A percentile compares a stretch with the other conserved stretches of the same genome.
These are phyloP conservation scores for Cosmia pyralina DNA, from an alignment of 2,888 invertebrate species.

Conservation along the genomic window DNA sequence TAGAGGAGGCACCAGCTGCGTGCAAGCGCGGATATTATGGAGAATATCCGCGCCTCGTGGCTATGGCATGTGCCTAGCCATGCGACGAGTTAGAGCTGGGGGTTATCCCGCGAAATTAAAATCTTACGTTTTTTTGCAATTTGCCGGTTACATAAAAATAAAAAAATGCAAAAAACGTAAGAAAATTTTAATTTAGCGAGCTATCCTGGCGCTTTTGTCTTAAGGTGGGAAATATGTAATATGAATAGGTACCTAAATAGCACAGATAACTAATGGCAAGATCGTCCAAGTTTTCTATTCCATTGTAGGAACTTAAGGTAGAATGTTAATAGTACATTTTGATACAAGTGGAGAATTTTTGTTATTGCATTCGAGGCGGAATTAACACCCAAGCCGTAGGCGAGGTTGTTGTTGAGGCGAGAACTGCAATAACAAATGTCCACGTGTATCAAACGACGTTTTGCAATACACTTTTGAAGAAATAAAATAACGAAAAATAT, in stretches of 20 bases:
- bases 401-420: no score
- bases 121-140: not conserved
- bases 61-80: not conserved
- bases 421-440: no score
- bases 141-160: not conserved
- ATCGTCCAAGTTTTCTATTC: not conserved
- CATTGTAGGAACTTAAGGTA: not conserved
- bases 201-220: no score
- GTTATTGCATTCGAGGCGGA: no score
- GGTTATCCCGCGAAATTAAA: not conserved
- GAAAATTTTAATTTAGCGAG: not conserved
- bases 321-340: no score
- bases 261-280: no score
- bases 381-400: no score
- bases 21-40: slow-evolving; percentile 39
- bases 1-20: slow-evolving; percentile 53
- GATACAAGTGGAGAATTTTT: no score
- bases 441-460: no score
- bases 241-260: not conserved
- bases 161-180: not conserved
- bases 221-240: not conserved
- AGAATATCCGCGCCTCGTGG: slow-evolving; percentile 15
- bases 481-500: no score
- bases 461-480: no score
- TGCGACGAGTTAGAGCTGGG: not conserved